Conservation (phyloP, 2,113 vertebrate species). For the Eidolon helvum region DNA sequence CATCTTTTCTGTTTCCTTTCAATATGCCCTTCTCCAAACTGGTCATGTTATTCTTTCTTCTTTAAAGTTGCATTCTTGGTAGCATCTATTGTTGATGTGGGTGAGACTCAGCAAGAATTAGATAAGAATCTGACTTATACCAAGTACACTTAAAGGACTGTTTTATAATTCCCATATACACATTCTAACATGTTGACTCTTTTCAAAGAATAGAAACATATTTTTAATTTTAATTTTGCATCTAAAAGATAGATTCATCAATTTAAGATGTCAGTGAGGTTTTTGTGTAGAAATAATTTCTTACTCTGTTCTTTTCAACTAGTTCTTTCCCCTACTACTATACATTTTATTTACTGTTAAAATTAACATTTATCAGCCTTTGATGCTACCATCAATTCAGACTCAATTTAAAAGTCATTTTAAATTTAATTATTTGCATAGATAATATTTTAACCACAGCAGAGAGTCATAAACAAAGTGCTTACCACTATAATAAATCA, state of each 20-base stretch:
- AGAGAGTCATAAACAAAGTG: constrained; percentile 16
- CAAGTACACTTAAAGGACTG: neutral
- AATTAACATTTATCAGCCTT: neutral
- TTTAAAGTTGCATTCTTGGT: neutral
- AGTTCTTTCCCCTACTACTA: neutral
- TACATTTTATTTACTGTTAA: neutral
- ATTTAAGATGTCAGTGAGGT: neutral
- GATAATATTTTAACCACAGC: neutral
- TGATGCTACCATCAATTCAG: neutral
- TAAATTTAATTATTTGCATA: constrained; percentile 4
- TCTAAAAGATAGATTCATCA: neutral
- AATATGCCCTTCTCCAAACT: neutral
- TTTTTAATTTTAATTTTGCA: neutral
- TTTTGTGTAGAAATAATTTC: neutral
- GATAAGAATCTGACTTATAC: neutral
- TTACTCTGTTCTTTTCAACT: neutral
- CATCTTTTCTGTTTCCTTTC: neutral
- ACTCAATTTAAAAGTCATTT: constrained; percentile 23
- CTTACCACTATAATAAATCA: neutral
- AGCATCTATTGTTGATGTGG: neutral
- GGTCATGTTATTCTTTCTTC: neutral
- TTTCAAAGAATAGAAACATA: constrained; percentile 21
- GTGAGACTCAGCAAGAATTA: neutral
- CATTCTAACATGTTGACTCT: neutral
- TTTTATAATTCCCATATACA: neutral